Conservation (phyloP, 2,113 vertebrate genomes). For the Clarias batrachus region DNA sequence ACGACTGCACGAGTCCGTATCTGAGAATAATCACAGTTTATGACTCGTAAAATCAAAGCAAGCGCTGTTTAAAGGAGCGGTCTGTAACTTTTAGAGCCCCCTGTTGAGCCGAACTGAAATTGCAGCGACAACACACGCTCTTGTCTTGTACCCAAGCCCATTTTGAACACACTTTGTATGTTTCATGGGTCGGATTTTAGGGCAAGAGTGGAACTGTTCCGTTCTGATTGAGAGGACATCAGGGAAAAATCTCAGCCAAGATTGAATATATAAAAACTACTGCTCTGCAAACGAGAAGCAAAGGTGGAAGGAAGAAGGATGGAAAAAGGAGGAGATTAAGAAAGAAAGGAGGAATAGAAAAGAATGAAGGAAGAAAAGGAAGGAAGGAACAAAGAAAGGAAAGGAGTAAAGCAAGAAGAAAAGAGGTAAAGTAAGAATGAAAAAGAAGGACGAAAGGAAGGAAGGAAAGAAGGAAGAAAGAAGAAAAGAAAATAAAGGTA, state of each 20-base stretch:
- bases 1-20: not conserved
- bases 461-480: not conserved
- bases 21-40: not conserved
- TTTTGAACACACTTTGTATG: not conserved
- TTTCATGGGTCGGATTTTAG: not conserved
- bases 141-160: not conserved
- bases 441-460: not conserved
- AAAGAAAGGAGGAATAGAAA: not conserved
- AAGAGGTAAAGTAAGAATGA: not conserved
- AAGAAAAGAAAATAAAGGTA: too few species aligned
- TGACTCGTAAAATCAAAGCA: not conserved
- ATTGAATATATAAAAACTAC: not conserved
- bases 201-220: not conserved
- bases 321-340: not conserved
- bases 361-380: not conserved
- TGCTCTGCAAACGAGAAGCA: not conserved
- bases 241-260: not conserved
- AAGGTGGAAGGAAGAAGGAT: not conserved
- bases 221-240: not conserved
- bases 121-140: not conserved
- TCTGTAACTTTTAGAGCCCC: not conserved
- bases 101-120: not conserved
- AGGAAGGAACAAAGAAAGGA: not conserved
- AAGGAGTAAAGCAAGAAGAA: not conserved
- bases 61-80: not conserved